Conservation (phyloP, 1,140 invertebrate genomes). For the Eumaeus atala region DNA sequence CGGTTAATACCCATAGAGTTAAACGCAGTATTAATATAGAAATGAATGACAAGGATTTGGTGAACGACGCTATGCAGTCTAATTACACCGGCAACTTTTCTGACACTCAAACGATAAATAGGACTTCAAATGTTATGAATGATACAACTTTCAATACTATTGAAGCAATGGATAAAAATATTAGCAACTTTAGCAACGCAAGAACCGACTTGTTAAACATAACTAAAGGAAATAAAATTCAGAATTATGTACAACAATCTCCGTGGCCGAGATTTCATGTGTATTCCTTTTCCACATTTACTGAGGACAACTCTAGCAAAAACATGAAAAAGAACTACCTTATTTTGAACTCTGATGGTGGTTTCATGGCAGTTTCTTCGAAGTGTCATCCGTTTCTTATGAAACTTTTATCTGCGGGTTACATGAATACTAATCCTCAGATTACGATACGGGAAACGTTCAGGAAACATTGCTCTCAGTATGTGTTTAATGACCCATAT, state of each 20-base stretch:
- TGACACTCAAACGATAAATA: constrained; percentile 9
- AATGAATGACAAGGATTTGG: neutral
- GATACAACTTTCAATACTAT: no score
- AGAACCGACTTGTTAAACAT: neutral
- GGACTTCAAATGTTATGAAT: neutral
- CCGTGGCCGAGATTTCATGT: neutral
- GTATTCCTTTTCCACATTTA: constrained; percentile 1
- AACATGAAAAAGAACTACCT: constrained; percentile 28
- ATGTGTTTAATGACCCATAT: neutral
- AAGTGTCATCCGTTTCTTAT: constrained; percentile 46
- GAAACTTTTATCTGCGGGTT: constrained; percentile 25
- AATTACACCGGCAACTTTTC: constrained; percentile 4
- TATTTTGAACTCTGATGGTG: constrained; percentile 41
- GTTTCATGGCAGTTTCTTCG: constrained; percentile 43
- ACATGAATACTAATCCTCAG: neutral
- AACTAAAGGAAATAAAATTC: neutral
- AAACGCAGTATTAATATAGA: constrained; percentile 31
- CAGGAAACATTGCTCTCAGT: neutral
- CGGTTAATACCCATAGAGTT: constrained; percentile 32
- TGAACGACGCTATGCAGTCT: constrained; percentile 16
- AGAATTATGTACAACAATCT: neutral
- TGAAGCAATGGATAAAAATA: neutral
- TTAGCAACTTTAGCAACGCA: neutral
- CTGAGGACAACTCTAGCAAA: neutral
- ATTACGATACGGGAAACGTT: neutral